Percentiles rank a stretch among this genome's conserved stretches.
These are phyloP conservation scores for Motacilla alba DNA, from an alignment of 2,113 vertebrate species.

Conservation along the genomic window DNA sequence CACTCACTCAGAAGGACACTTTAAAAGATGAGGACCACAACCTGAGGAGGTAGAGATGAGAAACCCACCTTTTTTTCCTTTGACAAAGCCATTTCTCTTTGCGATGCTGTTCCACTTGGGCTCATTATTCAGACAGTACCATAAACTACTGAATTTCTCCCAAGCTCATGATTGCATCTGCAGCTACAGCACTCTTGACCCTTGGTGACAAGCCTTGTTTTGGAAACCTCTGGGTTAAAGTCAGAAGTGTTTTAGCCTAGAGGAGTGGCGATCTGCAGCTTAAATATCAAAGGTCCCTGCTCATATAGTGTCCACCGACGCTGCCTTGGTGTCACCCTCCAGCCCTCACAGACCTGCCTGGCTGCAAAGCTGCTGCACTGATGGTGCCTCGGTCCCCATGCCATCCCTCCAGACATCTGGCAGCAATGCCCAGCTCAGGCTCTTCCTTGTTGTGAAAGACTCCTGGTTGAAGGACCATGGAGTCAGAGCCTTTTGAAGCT, in stretches of 20 bases:
- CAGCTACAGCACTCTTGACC: not conserved
- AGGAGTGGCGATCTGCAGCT: not conserved
- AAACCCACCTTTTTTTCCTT: not conserved
- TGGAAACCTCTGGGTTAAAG: not conserved
- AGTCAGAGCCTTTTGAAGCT: slow-evolving; percentile 28
- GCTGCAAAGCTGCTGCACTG: not conserved
- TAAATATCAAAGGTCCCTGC: not conserved
- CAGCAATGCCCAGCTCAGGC: not conserved
- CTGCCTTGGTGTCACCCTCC: fast-evolving
- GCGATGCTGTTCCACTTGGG: fast-evolving
- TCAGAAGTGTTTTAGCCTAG: not conserved
- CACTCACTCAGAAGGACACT: not conserved
- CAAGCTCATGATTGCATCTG: not conserved
- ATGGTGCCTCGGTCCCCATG: fast-evolving
- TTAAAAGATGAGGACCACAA: not conserved
- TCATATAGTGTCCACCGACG: fast-evolving
- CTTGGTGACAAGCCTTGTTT: not conserved
- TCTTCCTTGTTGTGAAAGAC: not conserved
- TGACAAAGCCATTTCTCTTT: not conserved
- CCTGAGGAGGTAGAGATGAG: not conserved
- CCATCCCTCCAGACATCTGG: not conserved
- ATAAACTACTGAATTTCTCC: not conserved
- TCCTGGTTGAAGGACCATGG: not conserved
- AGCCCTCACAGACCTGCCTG: not conserved
- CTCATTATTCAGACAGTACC: not conserved